Evolutionary conservation across 23 tunicate genomes (phyloP), one percentile per base, ranked within the genome.

Genomic region (Pegea sp.): DNA sequence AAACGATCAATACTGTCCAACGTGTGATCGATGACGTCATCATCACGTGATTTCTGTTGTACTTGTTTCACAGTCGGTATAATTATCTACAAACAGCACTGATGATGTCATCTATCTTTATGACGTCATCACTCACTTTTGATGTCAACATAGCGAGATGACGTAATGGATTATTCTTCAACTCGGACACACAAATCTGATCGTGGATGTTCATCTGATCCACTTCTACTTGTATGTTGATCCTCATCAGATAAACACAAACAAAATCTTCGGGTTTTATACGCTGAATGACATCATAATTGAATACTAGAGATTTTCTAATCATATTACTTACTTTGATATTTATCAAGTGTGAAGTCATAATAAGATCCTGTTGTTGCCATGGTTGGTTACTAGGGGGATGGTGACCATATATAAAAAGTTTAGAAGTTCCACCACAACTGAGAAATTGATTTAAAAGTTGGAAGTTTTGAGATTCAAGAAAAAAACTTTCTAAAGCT

Each of bases 101-200:
- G n/a, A n/a, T n/a, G n/a, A n/a, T n/a, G n/a, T n/a, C n/a, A n/a
- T n/a, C n/a, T n/a, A n/a, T n/a, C n/a, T n/a, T n/a, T n/a, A n/a
- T n/a, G n/a, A n/a, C n/a, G n/a, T n/a, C n/a, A n/a, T n/a, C n/a
- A n/a, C n/a, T n/a, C n/a, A n/a, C n/a, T n/a, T n/a, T n/a, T n/a
- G n/a, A n/a, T n/a, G n/a, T n/a, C n/a, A n/a, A n/a, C n/a, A n/a
- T n/a, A n/a, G n/a, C n/a, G n/a, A 84, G 67, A 48, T 73, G 76
- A 58, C 73, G 70, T 0, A 84, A 58, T 21, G 95, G 76, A 44
- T 84, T 84, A 62, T 60, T 84, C 58, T 84, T 84, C 2, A 84
- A 68, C 57, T 84, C 95, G 5, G 84, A 76, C 63, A 69, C 67
- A 55, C 67, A 68, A 1, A 84, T 68, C 21, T 84, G 75, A 53